A percentile compares a stretch with the other conserved stretches of the same genome.
Conservation (phyloP, 2,797 vertebrate genomes). For the Phylloscopus collybita region DNA sequence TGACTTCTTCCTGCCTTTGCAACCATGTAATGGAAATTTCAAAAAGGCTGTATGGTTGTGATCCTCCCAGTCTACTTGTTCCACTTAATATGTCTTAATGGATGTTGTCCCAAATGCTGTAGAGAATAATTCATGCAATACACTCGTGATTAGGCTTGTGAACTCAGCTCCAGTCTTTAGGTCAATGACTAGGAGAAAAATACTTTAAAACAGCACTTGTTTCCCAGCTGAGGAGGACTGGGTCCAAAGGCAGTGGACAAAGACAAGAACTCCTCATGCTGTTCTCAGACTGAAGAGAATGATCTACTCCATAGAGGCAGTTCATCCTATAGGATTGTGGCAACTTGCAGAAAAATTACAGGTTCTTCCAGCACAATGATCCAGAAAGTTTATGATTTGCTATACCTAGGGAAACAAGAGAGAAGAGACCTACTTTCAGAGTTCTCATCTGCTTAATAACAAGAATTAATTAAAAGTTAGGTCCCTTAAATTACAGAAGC, state of each 20-base stretch:
- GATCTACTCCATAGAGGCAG: accelerated
- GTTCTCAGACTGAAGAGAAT: neutral
- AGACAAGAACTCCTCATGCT: neutral
- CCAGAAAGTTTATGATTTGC: neutral
- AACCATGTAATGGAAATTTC: neutral
- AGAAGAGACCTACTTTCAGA: neutral
- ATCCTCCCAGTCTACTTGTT: neutral
- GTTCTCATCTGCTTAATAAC: neutral
- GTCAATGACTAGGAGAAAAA: neutral
- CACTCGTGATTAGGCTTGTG: neutral
- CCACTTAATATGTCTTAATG: neutral
- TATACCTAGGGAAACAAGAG: neutral
- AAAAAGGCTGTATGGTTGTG: neutral
- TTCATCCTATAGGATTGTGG: neutral
- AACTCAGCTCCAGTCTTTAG: neutral
- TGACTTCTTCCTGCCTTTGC: neutral
- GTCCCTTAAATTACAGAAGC: neutral
- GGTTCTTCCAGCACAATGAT: neutral
- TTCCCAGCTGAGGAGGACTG: neutral
- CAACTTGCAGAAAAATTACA: neutral
- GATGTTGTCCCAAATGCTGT: neutral
- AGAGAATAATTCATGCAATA: neutral
- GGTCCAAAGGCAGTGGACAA: neutral
- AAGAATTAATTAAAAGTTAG: neutral
- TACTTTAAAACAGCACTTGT: neutral